phyloP scores from a whole-genome alignment of 2,888 invertebrate genomes.

The Steinernema scapterisci region DNA sequence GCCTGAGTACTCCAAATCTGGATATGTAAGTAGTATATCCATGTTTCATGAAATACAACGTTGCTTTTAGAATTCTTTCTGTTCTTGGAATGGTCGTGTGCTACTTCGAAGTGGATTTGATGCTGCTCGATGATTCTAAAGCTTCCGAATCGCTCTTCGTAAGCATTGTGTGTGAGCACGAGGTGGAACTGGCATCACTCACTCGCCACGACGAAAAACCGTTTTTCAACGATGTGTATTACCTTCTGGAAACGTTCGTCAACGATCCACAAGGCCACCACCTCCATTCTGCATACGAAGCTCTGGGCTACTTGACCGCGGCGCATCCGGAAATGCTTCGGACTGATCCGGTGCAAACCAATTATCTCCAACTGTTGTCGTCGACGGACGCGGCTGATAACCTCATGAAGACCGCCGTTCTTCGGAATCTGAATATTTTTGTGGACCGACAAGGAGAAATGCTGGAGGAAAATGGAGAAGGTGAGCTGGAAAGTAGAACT shows the following conservation, averaged over 20 bases:
- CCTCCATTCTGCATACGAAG: neutral
- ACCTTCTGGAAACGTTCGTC: neutral
- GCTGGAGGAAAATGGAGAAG: neutral
- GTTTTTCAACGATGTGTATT: neutral
- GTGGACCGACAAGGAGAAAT: neutral
- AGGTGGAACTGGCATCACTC: neutral
- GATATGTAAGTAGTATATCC: neutral
- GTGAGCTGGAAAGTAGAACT: neutral
- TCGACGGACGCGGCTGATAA: neutral
- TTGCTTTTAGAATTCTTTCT: neutral
- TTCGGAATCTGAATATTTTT: neutral
- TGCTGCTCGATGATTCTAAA: neutral
- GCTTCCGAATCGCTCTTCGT: neutral
- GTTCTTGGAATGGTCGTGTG: neutral
- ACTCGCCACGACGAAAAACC: neutral
- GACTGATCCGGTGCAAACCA: neutral
- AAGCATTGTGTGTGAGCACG: neutral
- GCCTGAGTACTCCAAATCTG: neutral
- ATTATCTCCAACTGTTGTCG: neutral
- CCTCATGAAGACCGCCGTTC: neutral
- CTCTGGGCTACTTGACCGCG: neutral
- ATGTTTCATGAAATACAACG: neutral
- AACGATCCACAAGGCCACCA: neutral
- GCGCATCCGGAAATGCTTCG: neutral
- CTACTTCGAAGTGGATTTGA: slow-evolving; percentile 6